Base-by-base conservation (phyloP, 2,113 vertebrate genomes). In the Cinclus mexicanus region DNA sequence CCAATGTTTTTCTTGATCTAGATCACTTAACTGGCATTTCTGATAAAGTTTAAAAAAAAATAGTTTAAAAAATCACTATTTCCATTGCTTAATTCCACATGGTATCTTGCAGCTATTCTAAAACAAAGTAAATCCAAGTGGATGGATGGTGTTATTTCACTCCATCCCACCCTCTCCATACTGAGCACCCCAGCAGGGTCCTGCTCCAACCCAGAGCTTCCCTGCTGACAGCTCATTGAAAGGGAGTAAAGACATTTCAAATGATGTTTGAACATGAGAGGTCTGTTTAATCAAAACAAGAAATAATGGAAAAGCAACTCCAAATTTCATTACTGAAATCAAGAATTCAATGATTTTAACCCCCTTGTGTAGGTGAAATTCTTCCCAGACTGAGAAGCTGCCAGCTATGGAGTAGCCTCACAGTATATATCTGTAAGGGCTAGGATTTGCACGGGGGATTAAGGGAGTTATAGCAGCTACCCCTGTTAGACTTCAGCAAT, bases 1-100 rank as follows among this genome's bases (percentile, higher is more conserved):
- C n/a, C n/a, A 37, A 15, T 64, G 8, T 31, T 86, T 91, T 77
- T 50, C 50, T 86, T 86, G 18, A 47, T 72, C 37, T 29, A 3
- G 33, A 17, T 68, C 17, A 60, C 57, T 57, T 75, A 68, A 55
- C 23, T 14, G 25, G 13, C n/a, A 50, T 26, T 79, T 65, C 61
- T 0, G 0, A 25, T 20, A 60, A 52, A 11, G 7, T 15, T 35
- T 18, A 18, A 59, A 17, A 33, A 5, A 31, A 29, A 16, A 39
- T 18, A 13, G 35, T 37, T 37, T 37, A 37, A 37, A 44, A 35
- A n/a, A 25, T 6, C 41, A 24, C 2, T 61, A 78, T 89, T 76
- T 65, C 29, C 64, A 15, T 65, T 64, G 16, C 21, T 88, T 86
- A 72, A 84, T 85, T 56, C 25, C 61, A 39, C 19, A 5, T 1